A percentile compares a stretch with the other conserved stretches of the same genome.
These are phyloP conservation scores for Tauraco erythrolophus DNA, from an alignment of 2,113 vertebrate genomes.

Conservation along the genomic window DNA sequence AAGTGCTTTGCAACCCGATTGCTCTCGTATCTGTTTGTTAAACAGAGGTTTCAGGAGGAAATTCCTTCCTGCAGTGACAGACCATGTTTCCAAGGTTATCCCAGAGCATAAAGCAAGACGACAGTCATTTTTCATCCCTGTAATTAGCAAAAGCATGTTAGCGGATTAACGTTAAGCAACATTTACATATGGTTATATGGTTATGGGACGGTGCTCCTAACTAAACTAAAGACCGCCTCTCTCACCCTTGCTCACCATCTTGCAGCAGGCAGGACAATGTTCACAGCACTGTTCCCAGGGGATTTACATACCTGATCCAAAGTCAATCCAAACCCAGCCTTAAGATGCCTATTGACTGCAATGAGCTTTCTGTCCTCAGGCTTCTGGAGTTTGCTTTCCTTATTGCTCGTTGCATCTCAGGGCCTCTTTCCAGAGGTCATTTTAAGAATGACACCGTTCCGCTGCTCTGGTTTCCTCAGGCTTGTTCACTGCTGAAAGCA, in stretches of 20 bases:
- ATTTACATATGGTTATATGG: background rate
- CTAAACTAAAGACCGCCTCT: background rate
- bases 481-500: background rate
- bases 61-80: background rate
- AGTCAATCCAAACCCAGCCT: background rate
- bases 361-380: fast-evolving
- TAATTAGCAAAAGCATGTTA: background rate
- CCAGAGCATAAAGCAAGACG: background rate
- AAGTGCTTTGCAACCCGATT: background rate
- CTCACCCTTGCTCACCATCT: background rate
- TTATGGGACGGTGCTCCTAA: background rate
- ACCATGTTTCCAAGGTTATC: background rate
- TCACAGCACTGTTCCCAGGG: background rate
- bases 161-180: background rate
- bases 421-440: background rate
- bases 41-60: background rate
- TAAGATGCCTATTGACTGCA: background rate
- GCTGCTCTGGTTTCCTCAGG: fast-evolving
- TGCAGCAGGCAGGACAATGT: background rate
- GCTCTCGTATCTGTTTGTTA: background rate
- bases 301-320: background rate
- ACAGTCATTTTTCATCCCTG: background rate
- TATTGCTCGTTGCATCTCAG: fast-evolving
- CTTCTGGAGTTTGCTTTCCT: background rate
- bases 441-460: background rate